phyloP scores from a whole-genome alignment of 2,888 invertebrate genomes.

The Andricus curvator region DNA sequence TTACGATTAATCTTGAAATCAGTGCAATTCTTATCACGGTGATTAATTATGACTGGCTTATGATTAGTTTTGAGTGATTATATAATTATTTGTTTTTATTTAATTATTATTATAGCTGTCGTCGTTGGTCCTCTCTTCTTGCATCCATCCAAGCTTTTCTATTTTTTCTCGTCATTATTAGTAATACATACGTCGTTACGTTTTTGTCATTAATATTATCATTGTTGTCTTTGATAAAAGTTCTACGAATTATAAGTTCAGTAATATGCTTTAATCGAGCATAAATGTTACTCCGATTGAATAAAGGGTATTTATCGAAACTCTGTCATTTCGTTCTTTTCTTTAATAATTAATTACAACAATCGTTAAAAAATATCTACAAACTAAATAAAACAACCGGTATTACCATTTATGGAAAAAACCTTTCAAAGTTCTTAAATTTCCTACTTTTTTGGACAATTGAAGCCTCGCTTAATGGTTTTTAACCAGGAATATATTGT shows the following conservation, averaged over 20 bases:
- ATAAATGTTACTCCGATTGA: slow-evolving; percentile 78
- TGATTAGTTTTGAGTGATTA: slow-evolving; percentile 45
- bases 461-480: too few species aligned
- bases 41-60: slow-evolving; percentile 39
- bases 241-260: slow-evolving; percentile 76
- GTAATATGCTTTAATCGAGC: slow-evolving; percentile 76
- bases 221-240: slow-evolving; percentile 74
- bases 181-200: slow-evolving; percentile 56
- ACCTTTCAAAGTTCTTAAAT: too few species aligned
- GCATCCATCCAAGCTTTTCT: slow-evolving; percentile 13
- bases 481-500: too few species aligned
- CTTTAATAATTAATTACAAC: neutral
- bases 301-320: slow-evolving; percentile 78
- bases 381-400: too few species aligned
- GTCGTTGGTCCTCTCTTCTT: slow-evolving; percentile 12
- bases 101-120: slow-evolving; percentile 36
- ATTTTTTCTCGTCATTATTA: slow-evolving; percentile 53
- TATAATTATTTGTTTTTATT: slow-evolving; percentile 48
- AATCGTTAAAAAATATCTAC: too few species aligned
- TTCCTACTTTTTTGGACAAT: too few species aligned
- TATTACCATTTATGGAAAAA: too few species aligned
- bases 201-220: slow-evolving; percentile 60
- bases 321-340: slow-evolving; percentile 48
- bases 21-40: slow-evolving; percentile 55
- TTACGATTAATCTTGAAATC: slow-evolving; percentile 59